Percentiles rank a stretch among this genome's conserved stretches.
Conservation (phyloP, 2,888 invertebrate species). For the Ophion slaviceki region DNA sequence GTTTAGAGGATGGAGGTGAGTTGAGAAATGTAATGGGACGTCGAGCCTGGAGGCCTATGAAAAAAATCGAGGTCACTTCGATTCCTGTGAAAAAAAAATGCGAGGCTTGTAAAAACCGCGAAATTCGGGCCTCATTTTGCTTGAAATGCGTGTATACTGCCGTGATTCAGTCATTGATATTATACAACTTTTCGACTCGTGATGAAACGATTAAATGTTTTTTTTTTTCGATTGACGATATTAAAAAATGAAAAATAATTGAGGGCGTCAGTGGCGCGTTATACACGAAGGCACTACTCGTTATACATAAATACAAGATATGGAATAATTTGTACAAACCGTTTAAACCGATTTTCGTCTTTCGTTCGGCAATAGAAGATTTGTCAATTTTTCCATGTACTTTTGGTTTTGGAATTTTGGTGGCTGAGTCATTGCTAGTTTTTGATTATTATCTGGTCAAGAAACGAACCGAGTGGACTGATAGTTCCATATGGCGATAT, state of each 20-base stretch:
- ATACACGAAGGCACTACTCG: constrained; percentile 18
- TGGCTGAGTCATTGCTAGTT: constrained; percentile 31
- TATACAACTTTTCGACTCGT: constrained; percentile 56
- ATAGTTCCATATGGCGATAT: constrained; percentile 33
- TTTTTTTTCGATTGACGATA: constrained; percentile 45
- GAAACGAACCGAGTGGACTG: constrained; percentile 10
- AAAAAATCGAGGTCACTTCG: constrained; percentile 50
- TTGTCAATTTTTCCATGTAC: constrained; percentile 20
- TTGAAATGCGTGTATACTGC: constrained; percentile 64
- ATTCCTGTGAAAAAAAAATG: constrained; percentile 71
- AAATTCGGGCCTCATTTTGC: constrained; percentile 68
- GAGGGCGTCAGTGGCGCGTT: constrained; percentile 13
- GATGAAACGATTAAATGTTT: constrained; percentile 22
- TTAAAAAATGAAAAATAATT: constrained; percentile 8
- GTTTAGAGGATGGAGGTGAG: constrained; percentile 77
- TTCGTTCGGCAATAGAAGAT: constrained; percentile 4
- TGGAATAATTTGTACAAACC: constrained; percentile 54
- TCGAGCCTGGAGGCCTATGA: constrained; percentile 63
- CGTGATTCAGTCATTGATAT: constrained; percentile 64
- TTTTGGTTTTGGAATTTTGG: neutral
- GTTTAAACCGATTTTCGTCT: constrained; percentile 12
- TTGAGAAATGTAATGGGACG: constrained; percentile 76
- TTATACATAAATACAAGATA: constrained; percentile 37
- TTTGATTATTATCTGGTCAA: constrained; percentile 22
- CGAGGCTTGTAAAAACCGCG: constrained; percentile 67